These are phyloP conservation scores for Uropetala carovei DNA, from an alignment of 2,888 invertebrate species.

Conservation along the genomic window DNA sequence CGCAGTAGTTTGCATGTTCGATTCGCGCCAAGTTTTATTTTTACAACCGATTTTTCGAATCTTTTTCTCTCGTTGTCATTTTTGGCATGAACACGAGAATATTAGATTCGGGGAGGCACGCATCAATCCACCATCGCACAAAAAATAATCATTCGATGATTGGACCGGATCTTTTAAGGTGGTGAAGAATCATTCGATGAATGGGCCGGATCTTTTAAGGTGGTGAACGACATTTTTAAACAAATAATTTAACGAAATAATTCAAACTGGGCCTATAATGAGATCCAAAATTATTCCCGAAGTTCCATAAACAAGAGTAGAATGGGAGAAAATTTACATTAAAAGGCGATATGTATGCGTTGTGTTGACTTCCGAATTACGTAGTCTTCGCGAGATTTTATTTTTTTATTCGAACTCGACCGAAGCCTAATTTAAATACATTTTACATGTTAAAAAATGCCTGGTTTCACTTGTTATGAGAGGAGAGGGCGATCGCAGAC, in stretches of 20 bases:
- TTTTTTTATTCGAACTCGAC: background rate
- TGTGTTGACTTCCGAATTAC: conserved; percentile 9
- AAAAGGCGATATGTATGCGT: conserved; percentile 46
- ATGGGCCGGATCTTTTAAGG: background rate
- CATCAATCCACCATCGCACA: background rate
- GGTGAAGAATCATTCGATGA: background rate
- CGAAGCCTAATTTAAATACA: conserved; percentile 46
- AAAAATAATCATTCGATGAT: background rate
- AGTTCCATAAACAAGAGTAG: background rate
- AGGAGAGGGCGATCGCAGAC: background rate
- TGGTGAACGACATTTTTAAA: background rate
- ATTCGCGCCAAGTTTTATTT: background rate
- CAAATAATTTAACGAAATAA: background rate
- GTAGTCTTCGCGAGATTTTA: background rate
- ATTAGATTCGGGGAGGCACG: background rate
- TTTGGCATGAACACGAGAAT: background rate
- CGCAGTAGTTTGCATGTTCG: background rate
- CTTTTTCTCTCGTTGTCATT: too few relatives aligned
- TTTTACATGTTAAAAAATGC: background rate
- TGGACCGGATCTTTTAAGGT: background rate
- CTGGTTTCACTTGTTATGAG: conserved; percentile 9
- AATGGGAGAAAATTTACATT: conserved; percentile 45
- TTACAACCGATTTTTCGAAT: background rate
- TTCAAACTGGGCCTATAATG: conserved; percentile 1
- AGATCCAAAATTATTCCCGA: conserved; percentile 28